Conservation (phyloP, 2,113 vertebrate genomes). For the Halcyon malimbica region DNA sequence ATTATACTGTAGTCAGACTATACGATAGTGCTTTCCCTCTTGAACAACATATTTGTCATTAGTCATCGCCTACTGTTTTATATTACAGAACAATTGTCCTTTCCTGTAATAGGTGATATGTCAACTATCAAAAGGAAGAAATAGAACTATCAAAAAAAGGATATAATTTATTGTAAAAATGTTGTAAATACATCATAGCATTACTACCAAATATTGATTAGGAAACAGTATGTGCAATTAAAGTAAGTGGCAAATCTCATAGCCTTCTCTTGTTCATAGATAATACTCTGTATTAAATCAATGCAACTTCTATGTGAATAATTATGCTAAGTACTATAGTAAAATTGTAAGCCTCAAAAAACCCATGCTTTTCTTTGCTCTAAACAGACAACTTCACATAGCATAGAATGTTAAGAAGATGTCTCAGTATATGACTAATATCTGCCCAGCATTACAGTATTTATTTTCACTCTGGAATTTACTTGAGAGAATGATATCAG, state of each 20-base stretch:
- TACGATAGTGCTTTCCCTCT: background rate
- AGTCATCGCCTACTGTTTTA: background rate
- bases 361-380: accelerated
- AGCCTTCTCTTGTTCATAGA: background rate
- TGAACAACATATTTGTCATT: background rate
- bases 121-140: background rate
- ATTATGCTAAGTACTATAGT: background rate
- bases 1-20: background rate
- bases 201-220: background rate
- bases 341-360: background rate
- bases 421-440: background rate
- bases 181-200: background rate
- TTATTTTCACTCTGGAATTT: background rate
- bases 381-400: background rate
- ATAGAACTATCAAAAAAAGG: background rate
- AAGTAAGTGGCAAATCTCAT: background rate
- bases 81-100: background rate
- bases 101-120: background rate
- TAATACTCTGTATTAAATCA: background rate
- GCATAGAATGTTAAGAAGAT: background rate
- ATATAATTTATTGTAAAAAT: background rate
- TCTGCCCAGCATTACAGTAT: background rate
- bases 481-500: background rate
- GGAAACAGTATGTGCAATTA: background rate
- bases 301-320: background rate